A percentile compares a stretch with the other conserved stretches of the same genome.
Evolutionary conservation across 2,113 vertebrate genomes (phyloP).

Genomic region (Harpagus bidentatus): DNA sequence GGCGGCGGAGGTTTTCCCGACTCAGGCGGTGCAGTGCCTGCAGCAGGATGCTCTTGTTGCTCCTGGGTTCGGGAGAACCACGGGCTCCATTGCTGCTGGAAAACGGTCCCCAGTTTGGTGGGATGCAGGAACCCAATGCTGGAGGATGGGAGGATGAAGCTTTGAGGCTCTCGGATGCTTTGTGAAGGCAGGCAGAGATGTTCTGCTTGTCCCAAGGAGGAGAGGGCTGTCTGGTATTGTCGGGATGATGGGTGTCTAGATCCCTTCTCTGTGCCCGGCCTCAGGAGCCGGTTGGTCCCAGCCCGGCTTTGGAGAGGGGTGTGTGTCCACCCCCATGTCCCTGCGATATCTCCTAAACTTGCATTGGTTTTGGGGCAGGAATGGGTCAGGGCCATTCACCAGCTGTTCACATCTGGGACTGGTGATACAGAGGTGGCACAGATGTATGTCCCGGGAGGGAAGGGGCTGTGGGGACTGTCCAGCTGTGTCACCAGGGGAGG

Average conservation of each 20-base stretch:
- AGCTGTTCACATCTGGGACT: not conserved
- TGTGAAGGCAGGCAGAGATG: not conserved
- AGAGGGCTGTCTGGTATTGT: not conserved
- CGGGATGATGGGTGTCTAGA: not conserved
- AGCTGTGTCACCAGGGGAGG: fast-evolving
- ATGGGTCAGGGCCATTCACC: not conserved
- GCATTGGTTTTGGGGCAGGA: not conserved
- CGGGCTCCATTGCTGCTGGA: not conserved
- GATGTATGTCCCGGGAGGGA: fast-evolving
- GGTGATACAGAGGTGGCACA: fast-evolving
- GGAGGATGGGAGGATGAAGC: not conserved
- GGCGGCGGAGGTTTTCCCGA: not conserved
- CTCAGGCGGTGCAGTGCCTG: not conserved
- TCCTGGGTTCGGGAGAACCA: not conserved
- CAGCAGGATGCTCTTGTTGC: not conserved
- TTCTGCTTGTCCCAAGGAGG: fast-evolving
- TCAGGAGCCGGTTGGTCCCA: not conserved
- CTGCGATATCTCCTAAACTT: not conserved
- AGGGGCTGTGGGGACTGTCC: not conserved
- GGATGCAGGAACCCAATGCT: not conserved
- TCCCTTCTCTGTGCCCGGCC: not conserved
- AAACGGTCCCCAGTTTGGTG: fast-evolving
- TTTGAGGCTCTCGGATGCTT: not conserved
- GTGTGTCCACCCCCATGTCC: fast-evolving
- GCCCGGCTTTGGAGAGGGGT: not conserved